phyloP scores from a whole-genome alignment of 2,888 invertebrate genomes.

The Tanaodytes sp. region DNA sequence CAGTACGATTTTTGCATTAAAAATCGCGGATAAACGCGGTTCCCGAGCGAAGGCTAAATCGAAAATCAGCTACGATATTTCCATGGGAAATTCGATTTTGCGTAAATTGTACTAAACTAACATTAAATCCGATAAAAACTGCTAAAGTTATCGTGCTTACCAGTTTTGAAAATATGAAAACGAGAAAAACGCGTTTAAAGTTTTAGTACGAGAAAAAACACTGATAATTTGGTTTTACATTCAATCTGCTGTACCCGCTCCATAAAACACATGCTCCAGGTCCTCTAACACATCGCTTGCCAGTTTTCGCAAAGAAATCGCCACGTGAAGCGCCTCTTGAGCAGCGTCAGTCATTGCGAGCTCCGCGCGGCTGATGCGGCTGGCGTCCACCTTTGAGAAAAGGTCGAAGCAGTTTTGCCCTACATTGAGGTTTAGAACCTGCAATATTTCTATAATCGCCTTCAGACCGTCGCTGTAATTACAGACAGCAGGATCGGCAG shows the following conservation, averaged over 20 bases:
- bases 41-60: too few relatives aligned
- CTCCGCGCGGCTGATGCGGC: neutral
- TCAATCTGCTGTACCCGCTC: too few relatives aligned
- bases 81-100: constrained; percentile 8
- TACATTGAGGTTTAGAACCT: neutral
- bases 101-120: constrained; percentile 3
- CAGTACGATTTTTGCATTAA: constrained; percentile 7
- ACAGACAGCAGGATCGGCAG: neutral
- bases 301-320: neutral
- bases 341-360: constrained; percentile 2
- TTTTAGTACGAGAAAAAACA: constrained; percentile 6
- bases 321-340: constrained; percentile 3
- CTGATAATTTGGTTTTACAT: constrained; percentile 10
- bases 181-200: constrained; percentile 14
- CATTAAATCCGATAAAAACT: constrained; percentile 5
- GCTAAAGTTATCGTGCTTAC: constrained; percentile 2
- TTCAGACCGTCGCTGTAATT: constrained; percentile 1
- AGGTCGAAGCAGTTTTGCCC: too few relatives aligned
- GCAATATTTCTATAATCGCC: neutral
- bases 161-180: constrained; percentile 10
- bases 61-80: constrained; percentile 9
- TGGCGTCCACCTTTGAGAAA: neutral
- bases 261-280: constrained; percentile 1
- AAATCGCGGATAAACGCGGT: constrained; percentile 3
- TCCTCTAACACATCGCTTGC: neutral